Evolutionary conservation across 2,888 invertebrate genomes (phyloP), one percentile per base, ranked within the genome.

Genomic region (Campopleginae sp.): DNA sequence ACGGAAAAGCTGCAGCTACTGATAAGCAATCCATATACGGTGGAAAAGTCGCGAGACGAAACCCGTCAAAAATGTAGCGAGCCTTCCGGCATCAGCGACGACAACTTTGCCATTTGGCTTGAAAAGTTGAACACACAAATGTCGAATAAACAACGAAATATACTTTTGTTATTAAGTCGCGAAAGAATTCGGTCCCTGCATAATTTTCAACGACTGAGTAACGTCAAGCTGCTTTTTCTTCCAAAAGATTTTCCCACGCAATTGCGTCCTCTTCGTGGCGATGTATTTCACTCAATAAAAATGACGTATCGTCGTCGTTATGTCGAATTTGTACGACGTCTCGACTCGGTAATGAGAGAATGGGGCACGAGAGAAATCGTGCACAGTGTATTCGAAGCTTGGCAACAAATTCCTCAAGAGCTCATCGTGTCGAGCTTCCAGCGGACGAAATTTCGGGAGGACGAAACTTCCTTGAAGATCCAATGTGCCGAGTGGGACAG

Each of bases 221-320:
- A 91, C 79, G 84, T 92, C 2, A 88, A 75, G 2, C 86, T 91
- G 5, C 42, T 92, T 17, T 91, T 90, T 80, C 86, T 91, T n/a
- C 92, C 92, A 5, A 86, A 88, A 33, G 83, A 89, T 31, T 92
- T 91, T 42, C 92, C 92, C 7, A 23, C 88, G 4, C 70, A 85
- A 12, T 79, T 92, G 42, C 86, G 88, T 1, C 92, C 92, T 1
- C 66, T 92, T 3, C 87, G 88, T 33, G 89, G 88, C 6, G 89
- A 92, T 74, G 76, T 91, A 19, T 91, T 90, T 78, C 91, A 91
- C 68, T 90, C 80, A 71, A 76, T 91, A 3, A 92, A 92, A 80
- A 91, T 91, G 90, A 82, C 86, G 33, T 91, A 92, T 72, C 87
- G 92, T 38, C 77, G 80, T 38, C 81, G 85, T 31, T 89, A 88